Base-by-base conservation (phyloP, 2,888 invertebrate genomes). In the Ectropis crepuscularia region DNA sequence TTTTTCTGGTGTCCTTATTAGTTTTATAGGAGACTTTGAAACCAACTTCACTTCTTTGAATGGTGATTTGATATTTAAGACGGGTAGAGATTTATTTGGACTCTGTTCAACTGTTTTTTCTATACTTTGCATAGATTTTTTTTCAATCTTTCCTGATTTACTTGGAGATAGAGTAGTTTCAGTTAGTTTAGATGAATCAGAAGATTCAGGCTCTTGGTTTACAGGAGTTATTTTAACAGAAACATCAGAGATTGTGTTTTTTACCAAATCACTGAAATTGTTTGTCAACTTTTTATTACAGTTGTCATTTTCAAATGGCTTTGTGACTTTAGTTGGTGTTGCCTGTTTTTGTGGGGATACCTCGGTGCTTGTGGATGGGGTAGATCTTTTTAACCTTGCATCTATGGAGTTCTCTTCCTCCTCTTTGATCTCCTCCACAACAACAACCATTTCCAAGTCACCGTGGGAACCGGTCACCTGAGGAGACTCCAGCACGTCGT, bases 401-500 rank as follows among this genome's bases (percentile, higher is more conserved):
- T 74, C 67, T 45, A 67, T 71, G 53, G 75, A 69, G 59, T 60
- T 68, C 57, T 73, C 72, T 12, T 78, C 75, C 8, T 80, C 83
- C 63, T 88, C 88, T 42, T 79, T 73, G 9, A 90, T 65, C 72
- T 86, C 79, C 72, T 90, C 90, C 7, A 91, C 87, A 59, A 86
- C 81, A 67, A 90, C 81, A 11, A 87, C 79, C 75, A 85, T 88
- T 70, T 90, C 87, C 43, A 90, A 83, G 73, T 85, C 78, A n/a
- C 81, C 80, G 64, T 80, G 80, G 6, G 84, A 82, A 16, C 81
- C 84, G 12, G 84, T 78, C 54, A 82, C 80, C 73, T 86, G 82
- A 74, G 86, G 83, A 42, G 79, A 76, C 65, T 87, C 86, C 37
- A 81, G 82, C 5, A 83, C 79, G 69, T 90, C 89, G 43, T 81